Base-by-base conservation (phyloP, 2,113 vertebrate species). In the Varanus salvator region DNA sequence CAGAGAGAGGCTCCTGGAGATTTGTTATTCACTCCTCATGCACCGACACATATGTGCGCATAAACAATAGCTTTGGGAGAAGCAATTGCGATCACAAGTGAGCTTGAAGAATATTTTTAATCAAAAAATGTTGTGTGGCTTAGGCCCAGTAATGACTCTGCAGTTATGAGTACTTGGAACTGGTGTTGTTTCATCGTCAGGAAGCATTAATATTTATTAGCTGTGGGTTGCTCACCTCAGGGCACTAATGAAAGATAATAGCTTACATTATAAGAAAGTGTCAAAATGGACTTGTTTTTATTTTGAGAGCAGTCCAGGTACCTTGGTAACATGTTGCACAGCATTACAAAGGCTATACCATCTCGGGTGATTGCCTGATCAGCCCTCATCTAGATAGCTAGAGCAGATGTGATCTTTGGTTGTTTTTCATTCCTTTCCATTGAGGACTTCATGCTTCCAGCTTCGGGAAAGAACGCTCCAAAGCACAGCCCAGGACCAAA, bases 231-330 rank as follows among this genome's bases (percentile, higher is more conserved):
- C 74, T 92, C 92, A 83, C 93, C 92, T 50, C 93, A 91, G 91
- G 92, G 91, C 87, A 93, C 89, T 90, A 87, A 92, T 93, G 93
- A 93, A 95, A 94, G 80, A 91, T 95, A 95, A 94, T 93, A 89
- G 92, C 80, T 95, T 94, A 52, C 50, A 2, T 94, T 87, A 87
- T 84, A 85, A 87, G 92, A 87, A 90, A 87, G 89, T 94, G 90
- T 92, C 93, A 90, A 89, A 92, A 90, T 60, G 54, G 54, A 80
- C 72, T 84, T 87, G 85, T 80, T 93, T 89, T 93, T 90, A 85
- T 86, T 94, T 93, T 91, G 86, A 89, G 83, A 81, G 44, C 76
- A 91, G 80, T 77, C 64, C 25, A 19, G 34, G 84, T 88, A 90
- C 66, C 50, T 89, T 86, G 80, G 93, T 66, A 80, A 78, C 34